A percentile compares a stretch with the other conserved stretches of the same genome.
Conservation (phyloP, 1,140 invertebrate genomes). For the Leptestheria dahalacensis region DNA sequence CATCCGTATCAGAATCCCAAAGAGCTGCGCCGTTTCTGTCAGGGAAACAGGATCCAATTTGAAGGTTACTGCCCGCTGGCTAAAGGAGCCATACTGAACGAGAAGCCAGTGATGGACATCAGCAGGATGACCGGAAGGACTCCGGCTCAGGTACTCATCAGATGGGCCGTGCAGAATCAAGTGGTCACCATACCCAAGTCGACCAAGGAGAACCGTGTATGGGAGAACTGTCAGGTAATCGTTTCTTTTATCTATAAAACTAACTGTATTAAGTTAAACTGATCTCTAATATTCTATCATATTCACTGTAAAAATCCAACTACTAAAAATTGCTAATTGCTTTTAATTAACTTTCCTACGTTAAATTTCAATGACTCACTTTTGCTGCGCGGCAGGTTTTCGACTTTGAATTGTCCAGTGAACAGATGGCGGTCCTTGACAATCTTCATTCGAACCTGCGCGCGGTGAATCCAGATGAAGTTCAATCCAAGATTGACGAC, state of each 20-base stretch:
- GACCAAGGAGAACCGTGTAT: conserved; percentile 24
- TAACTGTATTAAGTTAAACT: too few relatives aligned
- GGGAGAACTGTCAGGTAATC: conserved; percentile 25
- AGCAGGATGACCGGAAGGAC: conserved; percentile 22
- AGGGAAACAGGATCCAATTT: conserved; percentile 27
- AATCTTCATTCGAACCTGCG: conserved; percentile 22
- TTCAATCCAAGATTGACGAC: conserved; percentile 27
- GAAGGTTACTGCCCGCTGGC: conserved; percentile 32
- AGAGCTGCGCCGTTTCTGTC: conserved; percentile 25
- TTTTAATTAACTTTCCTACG: too few relatives aligned
- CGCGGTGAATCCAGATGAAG: conserved; percentile 21
- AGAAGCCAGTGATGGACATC: conserved; percentile 21
- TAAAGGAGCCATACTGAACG: conserved; percentile 26
- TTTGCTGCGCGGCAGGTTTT: conserved; percentile 21
- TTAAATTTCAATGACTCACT: not conserved
- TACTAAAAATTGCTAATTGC: too few relatives aligned
- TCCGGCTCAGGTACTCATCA: conserved; percentile 27
- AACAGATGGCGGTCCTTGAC: conserved; percentile 23
- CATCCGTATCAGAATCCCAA: conserved; percentile 31
- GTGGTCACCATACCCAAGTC: conserved; percentile 31
- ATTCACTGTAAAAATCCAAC: too few relatives aligned
- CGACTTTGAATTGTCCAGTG: conserved; percentile 23
- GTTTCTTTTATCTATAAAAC: conserved; percentile 7
- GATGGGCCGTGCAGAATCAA: conserved; percentile 28
- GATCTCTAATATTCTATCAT: too few relatives aligned